A percentile compares a stretch with the other conserved stretches of the same genome.
Conservation (phyloP, 2,888 invertebrate genomes). For the Tinea semifulvella region DNA sequence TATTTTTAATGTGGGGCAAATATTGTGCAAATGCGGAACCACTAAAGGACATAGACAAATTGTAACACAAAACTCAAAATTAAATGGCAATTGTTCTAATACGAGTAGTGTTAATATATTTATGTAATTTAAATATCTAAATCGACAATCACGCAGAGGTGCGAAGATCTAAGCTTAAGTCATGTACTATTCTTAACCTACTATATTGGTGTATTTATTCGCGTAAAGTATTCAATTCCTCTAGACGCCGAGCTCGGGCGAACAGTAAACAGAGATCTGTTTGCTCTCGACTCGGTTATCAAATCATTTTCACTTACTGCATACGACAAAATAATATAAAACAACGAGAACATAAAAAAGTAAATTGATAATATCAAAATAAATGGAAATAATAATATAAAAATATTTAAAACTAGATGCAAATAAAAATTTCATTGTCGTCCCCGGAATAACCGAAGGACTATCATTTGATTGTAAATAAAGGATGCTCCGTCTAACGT, state of each 20-base stretch:
- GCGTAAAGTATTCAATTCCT: slow-evolving; percentile 65
- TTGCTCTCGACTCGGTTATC: slow-evolving; percentile 4
- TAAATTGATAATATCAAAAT: no score
- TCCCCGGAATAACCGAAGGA: no score
- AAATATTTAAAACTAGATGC: no score
- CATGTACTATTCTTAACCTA: slow-evolving; percentile 18
- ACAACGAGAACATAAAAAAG: background rate
- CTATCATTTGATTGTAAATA: no score
- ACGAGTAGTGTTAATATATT: background rate
- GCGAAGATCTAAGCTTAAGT: slow-evolving; percentile 30
- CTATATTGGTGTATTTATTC: slow-evolving; percentile 53
- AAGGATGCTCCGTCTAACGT: no score
- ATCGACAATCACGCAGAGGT: slow-evolving; percentile 5
- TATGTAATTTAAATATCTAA: background rate
- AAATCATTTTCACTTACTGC: background rate
- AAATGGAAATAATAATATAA: background rate
- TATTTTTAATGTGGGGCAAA: no score
- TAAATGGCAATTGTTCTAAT: background rate
- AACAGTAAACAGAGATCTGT: background rate
- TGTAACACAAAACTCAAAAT: no score
- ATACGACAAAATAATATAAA: background rate
- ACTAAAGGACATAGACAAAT: no score
- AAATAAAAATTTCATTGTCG: no score
- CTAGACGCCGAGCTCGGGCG: slow-evolving; percentile 26
- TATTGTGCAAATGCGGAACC: no score